Conservation (phyloP, 2,888 invertebrate genomes). For the Chrysotoxum bicinctum region DNA sequence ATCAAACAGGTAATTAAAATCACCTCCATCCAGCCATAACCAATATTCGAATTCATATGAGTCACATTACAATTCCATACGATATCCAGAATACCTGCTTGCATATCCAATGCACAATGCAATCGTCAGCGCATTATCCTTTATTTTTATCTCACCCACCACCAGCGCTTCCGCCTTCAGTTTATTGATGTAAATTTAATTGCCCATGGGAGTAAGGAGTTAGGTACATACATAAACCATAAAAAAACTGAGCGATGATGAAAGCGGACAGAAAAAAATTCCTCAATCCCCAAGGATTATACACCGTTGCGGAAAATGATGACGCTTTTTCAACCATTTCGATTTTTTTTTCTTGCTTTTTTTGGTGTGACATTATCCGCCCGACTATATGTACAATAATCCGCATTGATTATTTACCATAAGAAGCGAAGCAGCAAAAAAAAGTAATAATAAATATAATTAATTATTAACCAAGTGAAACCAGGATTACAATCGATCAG, state of each 20-base stretch:
- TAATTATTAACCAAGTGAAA: slow-evolving; percentile 35
- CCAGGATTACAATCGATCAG: slow-evolving; percentile 29
- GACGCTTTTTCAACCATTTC: background rate
- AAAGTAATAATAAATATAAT: slow-evolving; percentile 32
- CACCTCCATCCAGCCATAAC: background rate
- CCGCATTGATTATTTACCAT: slow-evolving; percentile 49
- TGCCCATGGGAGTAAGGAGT: slow-evolving; percentile 6
- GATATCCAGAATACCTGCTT: background rate
- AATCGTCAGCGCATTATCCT: slow-evolving; percentile 4
- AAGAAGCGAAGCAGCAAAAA: slow-evolving; percentile 2
- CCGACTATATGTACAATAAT: slow-evolving; percentile 25
- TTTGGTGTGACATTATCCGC: slow-evolving; percentile 4
- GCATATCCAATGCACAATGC: background rate
- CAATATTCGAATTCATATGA: slow-evolving; percentile 2
- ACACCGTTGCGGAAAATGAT: slow-evolving; percentile 30
- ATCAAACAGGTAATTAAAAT: slow-evolving; percentile 21
- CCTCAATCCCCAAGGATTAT: slow-evolving; percentile 35
- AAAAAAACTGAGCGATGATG: background rate
- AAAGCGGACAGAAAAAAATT: background rate
- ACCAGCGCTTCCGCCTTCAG: background rate
- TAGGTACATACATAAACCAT: background rate
- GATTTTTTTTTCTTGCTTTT: background rate
- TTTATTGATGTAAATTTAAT: slow-evolving; percentile 15
- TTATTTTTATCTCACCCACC: slow-evolving; percentile 4
- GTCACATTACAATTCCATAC: background rate